Conservation (phyloP, 1,140 invertebrate species). For the Tetragnatha versicolor region DNA sequence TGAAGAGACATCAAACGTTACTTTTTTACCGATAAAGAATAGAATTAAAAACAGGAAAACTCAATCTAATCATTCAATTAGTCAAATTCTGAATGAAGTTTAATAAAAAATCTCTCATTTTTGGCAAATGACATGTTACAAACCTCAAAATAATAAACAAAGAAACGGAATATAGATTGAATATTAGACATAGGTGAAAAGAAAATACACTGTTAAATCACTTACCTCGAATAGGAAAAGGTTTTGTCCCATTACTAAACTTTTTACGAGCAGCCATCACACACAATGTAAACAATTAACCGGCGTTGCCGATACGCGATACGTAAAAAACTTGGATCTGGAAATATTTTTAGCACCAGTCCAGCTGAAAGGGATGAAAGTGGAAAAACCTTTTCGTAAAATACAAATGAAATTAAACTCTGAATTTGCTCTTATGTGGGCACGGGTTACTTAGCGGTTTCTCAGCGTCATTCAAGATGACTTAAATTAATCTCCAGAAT, state of each 20-base stretch:
- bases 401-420: background rate
- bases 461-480: background rate
- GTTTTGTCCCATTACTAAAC: constrained; percentile 56
- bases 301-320: constrained; percentile 41
- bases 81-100: background rate
- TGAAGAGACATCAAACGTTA: too few species aligned
- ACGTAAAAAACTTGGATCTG: background rate
- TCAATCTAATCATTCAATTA: background rate
- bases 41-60: background rate
- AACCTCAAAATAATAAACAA: background rate
- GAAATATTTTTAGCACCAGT: background rate
- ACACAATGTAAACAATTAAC: constrained; percentile 2
- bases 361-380: background rate
- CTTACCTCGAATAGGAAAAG: constrained; percentile 58
- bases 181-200: background rate
- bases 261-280: constrained; percentile 38
- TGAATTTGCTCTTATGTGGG: background rate
- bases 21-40: too few species aligned
- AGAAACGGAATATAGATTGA: background rate
- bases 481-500: background rate
- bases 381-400: background rate
- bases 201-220: background rate
- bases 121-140: background rate
- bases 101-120: background rate
- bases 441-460: background rate